Conservation (phyloP, 1,140 invertebrate genomes). For the Lysiphlebus fabarum region DNA sequence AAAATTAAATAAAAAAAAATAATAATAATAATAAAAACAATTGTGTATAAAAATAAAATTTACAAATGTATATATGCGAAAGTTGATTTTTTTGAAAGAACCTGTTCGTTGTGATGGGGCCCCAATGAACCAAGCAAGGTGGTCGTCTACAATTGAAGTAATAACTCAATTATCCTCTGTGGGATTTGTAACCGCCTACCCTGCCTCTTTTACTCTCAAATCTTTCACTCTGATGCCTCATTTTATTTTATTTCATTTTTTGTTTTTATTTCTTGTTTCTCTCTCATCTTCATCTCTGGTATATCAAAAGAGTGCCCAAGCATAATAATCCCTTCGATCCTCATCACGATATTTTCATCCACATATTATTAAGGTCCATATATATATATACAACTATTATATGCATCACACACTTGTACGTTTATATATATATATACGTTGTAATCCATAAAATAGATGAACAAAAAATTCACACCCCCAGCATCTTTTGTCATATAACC, state of each 20-base stretch:
- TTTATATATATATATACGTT: background rate
- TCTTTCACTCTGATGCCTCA: constrained; percentile 44
- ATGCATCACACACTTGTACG: constrained; percentile 13
- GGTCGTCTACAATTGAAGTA: constrained; percentile 57
- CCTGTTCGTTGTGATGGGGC: constrained; percentile 47
- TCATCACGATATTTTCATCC: constrained; percentile 46
- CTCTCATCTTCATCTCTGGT: constrained; percentile 19
- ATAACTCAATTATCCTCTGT: constrained; percentile 59
- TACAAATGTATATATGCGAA: constrained; percentile 39
- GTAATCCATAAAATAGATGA: too few relatives aligned
- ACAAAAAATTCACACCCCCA: background rate
- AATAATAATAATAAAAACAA: background rate
- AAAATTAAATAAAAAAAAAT: background rate
- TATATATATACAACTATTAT: too few relatives aligned
- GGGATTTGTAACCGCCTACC: constrained; percentile 52
- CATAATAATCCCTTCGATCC: constrained; percentile 48
- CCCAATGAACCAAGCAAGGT: constrained; percentile 48
- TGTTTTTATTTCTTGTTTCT: constrained; percentile 24
- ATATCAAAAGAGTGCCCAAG: constrained; percentile 19
- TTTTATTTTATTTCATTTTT: constrained; percentile 21
- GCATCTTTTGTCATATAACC: background rate
- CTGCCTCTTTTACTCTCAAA: constrained; percentile 56
- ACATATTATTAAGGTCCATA: constrained; percentile 42
- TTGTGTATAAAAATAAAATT: constrained; percentile 23
- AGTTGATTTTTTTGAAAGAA: constrained; percentile 48